Conservation (phyloP, 2,888 invertebrate genomes). For the Meiosimyza platycephala region DNA sequence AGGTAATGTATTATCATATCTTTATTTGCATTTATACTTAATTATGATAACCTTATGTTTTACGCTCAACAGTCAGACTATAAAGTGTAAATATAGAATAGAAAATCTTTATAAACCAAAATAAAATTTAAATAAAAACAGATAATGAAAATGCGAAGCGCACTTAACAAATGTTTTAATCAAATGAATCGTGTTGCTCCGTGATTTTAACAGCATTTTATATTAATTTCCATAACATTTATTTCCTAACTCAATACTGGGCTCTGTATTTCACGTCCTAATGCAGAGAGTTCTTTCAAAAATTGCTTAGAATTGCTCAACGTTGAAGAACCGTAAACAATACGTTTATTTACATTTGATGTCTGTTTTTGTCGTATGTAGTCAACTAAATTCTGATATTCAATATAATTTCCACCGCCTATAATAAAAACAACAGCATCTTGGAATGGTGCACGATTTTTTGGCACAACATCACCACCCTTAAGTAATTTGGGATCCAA, state of each 20-base stretch:
- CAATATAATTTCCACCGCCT: slow-evolving; percentile 97
- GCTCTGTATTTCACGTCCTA: slow-evolving; percentile 77
- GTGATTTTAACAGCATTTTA: slow-evolving; percentile 46
- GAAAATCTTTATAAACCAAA: too few relatives aligned
- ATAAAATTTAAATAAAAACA: too few relatives aligned
- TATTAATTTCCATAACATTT: slow-evolving; percentile 37
- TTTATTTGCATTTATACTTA: too few relatives aligned
- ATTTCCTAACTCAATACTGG: slow-evolving; percentile 63
- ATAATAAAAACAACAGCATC: slow-evolving; percentile 92
- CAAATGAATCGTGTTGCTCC: too few relatives aligned
- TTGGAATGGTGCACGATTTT: slow-evolving; percentile 79
- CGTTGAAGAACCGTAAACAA: slow-evolving; percentile 96
- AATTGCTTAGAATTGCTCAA: slow-evolving; percentile 94
- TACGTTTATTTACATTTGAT: slow-evolving; percentile 77
- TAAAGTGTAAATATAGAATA: slow-evolving; percentile 18
- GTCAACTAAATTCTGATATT: slow-evolving; percentile 98
- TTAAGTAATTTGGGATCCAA: slow-evolving; percentile 96
- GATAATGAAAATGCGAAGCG: background rate
- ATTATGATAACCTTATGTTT: too few relatives aligned
- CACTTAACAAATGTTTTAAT: slow-evolving; percentile 7
- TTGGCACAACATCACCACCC: slow-evolving; percentile 73
- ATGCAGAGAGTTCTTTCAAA: slow-evolving; percentile 86
- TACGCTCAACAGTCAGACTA: too few relatives aligned
- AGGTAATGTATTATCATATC: too few relatives aligned
- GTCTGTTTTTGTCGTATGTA: slow-evolving; percentile 88